Base-by-base conservation (phyloP, 2,888 invertebrate species). In the Drosophila meridiana region DNA sequence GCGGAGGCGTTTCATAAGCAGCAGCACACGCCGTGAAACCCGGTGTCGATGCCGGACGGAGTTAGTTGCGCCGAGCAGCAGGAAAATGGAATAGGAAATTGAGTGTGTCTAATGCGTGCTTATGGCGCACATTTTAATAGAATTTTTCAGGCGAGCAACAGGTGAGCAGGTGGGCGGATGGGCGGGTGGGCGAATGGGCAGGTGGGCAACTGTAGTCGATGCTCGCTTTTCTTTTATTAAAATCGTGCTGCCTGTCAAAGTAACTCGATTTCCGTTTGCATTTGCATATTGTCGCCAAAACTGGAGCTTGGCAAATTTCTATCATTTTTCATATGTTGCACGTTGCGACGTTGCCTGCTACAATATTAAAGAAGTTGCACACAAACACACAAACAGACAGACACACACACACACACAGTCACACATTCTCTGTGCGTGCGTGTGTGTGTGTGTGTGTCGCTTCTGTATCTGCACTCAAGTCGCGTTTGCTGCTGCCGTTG, bases 31-130 rank as follows among this genome's bases (percentile, higher is more conserved):
- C 64, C 56, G 69, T 57, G 60, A 53, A 32, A 38, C 6, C 32
- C 47, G 69, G 55, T 75, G 71, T 73, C 71, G 67, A 78, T 57
- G 34, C 75, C 82, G 80, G 75, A 78, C 63, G 71, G 64, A 78
- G 71, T 73, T 67, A 56, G 55, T 30, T 56, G 14, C 42, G n/a
- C 11, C 28, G 30, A 7, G 7, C 8, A 14, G 30, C 52, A 58
- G 68, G 47, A 78, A 85, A 86, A 86, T 83, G 87, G 73, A 74
- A 85, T 80, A 90, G 85, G 83, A 86, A 86, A 86, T 90, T 90
- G 85, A 90, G 89, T 78, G 90, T 90, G 87, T 89, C 78, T 86
- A 86, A 86, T 90, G 83, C 85, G 84, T 86, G 81, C 89, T 88
- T 90, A 80, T 86, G 87, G 74, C 64, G 87, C 81, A 83, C 89